Conservation (phyloP, 2,888 invertebrate species). For the Acronicta alni region DNA sequence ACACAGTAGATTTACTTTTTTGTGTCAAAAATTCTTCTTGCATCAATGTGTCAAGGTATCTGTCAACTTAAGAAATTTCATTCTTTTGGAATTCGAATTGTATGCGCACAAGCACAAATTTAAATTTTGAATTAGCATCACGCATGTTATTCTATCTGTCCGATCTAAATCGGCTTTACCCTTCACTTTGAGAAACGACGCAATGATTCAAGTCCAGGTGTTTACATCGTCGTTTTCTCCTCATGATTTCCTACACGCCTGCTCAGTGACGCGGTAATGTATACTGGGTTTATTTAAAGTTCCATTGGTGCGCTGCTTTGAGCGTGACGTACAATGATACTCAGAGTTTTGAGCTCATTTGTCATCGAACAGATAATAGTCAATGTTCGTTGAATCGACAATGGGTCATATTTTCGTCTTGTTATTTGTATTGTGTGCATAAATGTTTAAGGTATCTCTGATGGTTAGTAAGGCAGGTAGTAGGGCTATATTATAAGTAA, state of each 20-base stretch:
- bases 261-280: constrained; percentile 64
- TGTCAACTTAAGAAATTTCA: constrained; percentile 67
- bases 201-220: constrained; percentile 48
- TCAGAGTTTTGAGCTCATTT: constrained; percentile 77
- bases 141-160: constrained; percentile 73
- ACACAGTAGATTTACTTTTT: constrained; percentile 11
- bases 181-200: constrained; percentile 64
- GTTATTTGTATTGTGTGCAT: constrained; percentile 61
- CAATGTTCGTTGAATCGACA: constrained; percentile 77
- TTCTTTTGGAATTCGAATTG: constrained; percentile 72
- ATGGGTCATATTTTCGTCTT: constrained; percentile 75
- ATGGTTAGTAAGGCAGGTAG: constrained; percentile 12
- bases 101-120: constrained; percentile 70
- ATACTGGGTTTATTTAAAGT: constrained; percentile 49
- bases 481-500: no score
- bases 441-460: constrained; percentile 50
- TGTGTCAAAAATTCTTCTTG: constrained; percentile 34
- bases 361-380: constrained; percentile 81
- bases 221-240: constrained; percentile 56
- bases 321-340: constrained; percentile 63
- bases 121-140: constrained; percentile 82
- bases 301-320: constrained; percentile 20
- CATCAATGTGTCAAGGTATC: constrained; percentile 58
- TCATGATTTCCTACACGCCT: constrained; percentile 23
- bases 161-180: constrained; percentile 85